Conservation (phyloP, 2,113 vertebrate species). For the Plecturocebus donacophilus region DNA sequence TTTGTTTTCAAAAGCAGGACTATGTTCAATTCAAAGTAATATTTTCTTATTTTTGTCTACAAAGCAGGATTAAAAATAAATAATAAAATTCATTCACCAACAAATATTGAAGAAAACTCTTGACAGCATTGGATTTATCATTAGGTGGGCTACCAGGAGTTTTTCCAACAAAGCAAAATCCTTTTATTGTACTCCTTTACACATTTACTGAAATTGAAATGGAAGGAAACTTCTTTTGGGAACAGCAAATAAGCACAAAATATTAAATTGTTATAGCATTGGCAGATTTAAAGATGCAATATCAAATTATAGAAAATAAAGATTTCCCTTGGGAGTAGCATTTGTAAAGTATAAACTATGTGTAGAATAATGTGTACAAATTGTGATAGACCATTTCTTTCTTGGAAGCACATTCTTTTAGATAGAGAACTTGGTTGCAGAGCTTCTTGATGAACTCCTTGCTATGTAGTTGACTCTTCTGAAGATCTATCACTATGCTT, state of each 20-base stretch:
- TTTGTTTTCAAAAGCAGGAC: background rate
- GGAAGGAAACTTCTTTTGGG: background rate
- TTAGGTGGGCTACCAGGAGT: background rate
- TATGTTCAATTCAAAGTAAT: background rate
- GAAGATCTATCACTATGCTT: background rate
- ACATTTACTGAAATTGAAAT: slow-evolving; percentile 21
- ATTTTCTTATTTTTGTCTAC: background rate
- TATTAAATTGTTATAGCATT: background rate
- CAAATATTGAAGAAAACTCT: background rate
- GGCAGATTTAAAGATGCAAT: slow-evolving; percentile 19
- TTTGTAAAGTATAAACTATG: slow-evolving; percentile 49
- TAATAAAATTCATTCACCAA: background rate
- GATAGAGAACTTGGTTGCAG: slow-evolving; percentile 55
- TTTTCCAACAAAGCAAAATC: background rate
- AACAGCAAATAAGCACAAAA: background rate
- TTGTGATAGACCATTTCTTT: background rate
- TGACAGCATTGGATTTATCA: background rate
- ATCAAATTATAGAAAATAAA: background rate
- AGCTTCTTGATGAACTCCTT: slow-evolving; percentile 62
- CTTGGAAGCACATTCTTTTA: slow-evolving; percentile 61
- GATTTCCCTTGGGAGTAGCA: background rate
- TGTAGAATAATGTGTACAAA: slow-evolving; percentile 35
- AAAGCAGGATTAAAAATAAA: background rate
- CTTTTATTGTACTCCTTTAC: background rate
- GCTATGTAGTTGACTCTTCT: slow-evolving; percentile 45